Percentiles rank a stretch among this genome's conserved stretches.
Conservation (phyloP, 2,113 vertebrate genomes). For the Hemiprocne comata region DNA sequence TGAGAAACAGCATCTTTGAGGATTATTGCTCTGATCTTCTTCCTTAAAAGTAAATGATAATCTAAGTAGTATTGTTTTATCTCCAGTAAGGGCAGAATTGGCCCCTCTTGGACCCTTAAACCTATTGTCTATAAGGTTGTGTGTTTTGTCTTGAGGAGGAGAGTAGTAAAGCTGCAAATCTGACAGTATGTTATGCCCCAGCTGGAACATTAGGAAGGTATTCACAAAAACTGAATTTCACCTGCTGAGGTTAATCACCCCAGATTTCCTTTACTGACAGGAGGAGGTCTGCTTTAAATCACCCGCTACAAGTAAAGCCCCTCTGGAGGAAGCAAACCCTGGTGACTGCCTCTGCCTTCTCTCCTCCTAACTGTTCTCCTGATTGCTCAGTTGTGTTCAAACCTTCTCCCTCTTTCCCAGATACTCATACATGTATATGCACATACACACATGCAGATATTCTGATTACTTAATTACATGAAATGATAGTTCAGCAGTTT, state of each 20-base stretch:
- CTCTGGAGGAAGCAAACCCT: neutral
- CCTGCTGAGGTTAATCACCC: constrained; percentile 26
- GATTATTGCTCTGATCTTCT: neutral
- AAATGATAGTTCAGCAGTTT: neutral
- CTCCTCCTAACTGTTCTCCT: neutral
- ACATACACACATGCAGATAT: neutral
- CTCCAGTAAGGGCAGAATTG: neutral
- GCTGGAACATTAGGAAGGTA: constrained; percentile 20
- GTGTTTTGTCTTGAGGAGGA: constrained; percentile 24
- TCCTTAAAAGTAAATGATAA: constrained; percentile 12
- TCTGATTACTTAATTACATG: neutral
- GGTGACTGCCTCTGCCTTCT: neutral
- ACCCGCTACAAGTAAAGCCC: neutral
- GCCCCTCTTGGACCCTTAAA: neutral
- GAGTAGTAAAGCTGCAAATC: constrained; percentile 31
- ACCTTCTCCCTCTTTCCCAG: neutral
- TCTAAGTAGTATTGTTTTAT: constrained; percentile 4
- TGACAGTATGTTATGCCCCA: constrained; percentile 5
- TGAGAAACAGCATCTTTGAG: neutral
- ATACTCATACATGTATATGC: too few relatives aligned
- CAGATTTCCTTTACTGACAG: constrained; percentile 10
- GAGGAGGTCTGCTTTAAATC: constrained; percentile 36
- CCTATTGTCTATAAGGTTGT: neutral
- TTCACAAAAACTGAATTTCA: constrained; percentile 35
- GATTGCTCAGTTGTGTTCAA: neutral